Percentiles rank a stretch among this genome's conserved stretches.
Conservation (phyloP, 2,888 invertebrate genomes). For the Aspidapion aeneum region DNA sequence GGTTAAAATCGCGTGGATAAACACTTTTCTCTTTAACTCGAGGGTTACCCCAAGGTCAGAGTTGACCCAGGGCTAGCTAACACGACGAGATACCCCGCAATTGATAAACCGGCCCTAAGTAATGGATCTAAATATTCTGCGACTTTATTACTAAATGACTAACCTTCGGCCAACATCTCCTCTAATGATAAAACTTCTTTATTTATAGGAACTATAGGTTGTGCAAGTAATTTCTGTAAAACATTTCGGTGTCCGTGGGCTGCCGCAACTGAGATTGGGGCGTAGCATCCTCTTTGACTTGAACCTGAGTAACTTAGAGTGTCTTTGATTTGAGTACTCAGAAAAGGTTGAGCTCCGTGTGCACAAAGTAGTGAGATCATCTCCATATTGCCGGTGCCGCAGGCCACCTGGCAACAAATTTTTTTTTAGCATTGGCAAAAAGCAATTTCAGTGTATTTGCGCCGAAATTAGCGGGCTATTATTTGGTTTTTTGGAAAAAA, state of each 20-base stretch:
- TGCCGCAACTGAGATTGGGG: constrained; percentile 86
- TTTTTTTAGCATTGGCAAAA: too few relatives aligned
- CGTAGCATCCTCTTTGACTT: constrained; percentile 82
- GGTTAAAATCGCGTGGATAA: too few relatives aligned
- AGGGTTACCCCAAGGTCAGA: too few relatives aligned
- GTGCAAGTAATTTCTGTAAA: constrained; percentile 73
- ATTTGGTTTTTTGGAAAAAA: too few relatives aligned
- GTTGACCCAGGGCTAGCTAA: too few relatives aligned
- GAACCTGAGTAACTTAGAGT: constrained; percentile 82
- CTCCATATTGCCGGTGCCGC: constrained; percentile 77
- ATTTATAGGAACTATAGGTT: constrained; percentile 62
- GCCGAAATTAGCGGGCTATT: too few relatives aligned
- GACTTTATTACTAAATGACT: too few relatives aligned
- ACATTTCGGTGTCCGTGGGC: constrained; percentile 81
- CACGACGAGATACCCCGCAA: too few relatives aligned
- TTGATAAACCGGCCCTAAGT: too few relatives aligned
- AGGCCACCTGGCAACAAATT: constrained; percentile 57
- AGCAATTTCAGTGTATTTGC: too few relatives aligned
- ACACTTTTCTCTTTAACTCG: too few relatives aligned
- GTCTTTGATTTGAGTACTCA: constrained; percentile 80
- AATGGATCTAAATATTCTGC: too few relatives aligned
- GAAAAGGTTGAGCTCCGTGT: constrained; percentile 85
- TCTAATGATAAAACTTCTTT: constrained; percentile 80
- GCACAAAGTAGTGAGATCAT: constrained; percentile 75
- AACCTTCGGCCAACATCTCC: constrained; percentile 87